Base-by-base conservation (phyloP, 2,113 vertebrate species). In the Speoplatyrhinus poulsoni region DNA sequence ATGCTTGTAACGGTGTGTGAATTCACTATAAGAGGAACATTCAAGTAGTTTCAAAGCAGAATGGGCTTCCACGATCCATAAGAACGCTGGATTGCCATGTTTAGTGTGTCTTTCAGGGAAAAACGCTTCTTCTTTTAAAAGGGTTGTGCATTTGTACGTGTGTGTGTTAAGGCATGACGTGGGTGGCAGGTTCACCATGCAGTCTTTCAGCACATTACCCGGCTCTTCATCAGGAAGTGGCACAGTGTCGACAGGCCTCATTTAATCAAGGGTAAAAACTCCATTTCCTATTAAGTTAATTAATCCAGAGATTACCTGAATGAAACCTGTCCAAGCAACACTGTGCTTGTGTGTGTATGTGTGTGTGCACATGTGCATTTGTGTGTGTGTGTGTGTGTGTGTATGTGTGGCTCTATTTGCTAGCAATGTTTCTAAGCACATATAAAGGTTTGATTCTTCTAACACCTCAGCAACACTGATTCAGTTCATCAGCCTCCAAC, bases 261-360 rank as follows among this genome's bases (percentile, higher is more conserved):
- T 86, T 91, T 89, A 89, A 90, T 90, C 84, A 91, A 82, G 82
- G 67, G 77, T 79, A 88, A 80, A 88, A 88, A 88, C 82, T 86
- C 72, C 65, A 77, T 89, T 80, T 89, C 76, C 88, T 86, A 90
- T 92, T 91, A 89, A 85, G 79, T 81, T 90, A 91, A 92, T 92
- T 89, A 84, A 82, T 82, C 80, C 70, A 76, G 76, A 74, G 12
- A 72, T 53, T 12, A 50, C 71, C 69, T 63, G 47, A 70, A 78
- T 63, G 59, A 72, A 78, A 68, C 47, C 60, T 62, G 16, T 2
- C 12, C 68, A 12, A 26, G 32, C 58, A 8, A 12, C 10, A 5
- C 9, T 60, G 49, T 66, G 69, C 57, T 62, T 69, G 46, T 61
- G 19, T 68, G 59, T 69, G 50, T 32, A 6, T 72, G 61, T 68